Evolutionary conservation across 2,888 invertebrate species (phyloP), one percentile per base, ranked within the genome.

Genomic region (Physocephala rufipes): DNA sequence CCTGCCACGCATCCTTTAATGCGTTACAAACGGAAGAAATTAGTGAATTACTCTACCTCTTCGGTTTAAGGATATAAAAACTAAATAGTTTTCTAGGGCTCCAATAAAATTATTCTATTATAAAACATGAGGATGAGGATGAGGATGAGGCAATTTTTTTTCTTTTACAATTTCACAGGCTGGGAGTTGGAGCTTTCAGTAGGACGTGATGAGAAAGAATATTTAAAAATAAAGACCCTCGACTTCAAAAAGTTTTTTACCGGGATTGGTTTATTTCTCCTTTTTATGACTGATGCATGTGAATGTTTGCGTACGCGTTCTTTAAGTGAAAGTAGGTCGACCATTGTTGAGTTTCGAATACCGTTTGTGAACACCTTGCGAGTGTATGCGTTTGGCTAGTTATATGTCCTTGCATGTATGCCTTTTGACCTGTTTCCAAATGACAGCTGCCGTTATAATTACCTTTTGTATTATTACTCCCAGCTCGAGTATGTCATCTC

Each of bases 371-470:
- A 26, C 13, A 12, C 13, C 24, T 13, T 55, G 55, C 28, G 58
- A 26, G 24, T 2, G 26, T 2, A 21, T 58, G 58, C 24, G 24
- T 58, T 9, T 58, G 53, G 5, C 19, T 53, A 9, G 36, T 36
- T 36, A 45, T 13, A 7, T 36, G 24, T 47, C 30, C 49, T 4
- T 49, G 30, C 28, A 1, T 66, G 66, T 53, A 16, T 66, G 21
- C 66, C 16, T 51, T 47, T 43, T 68, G 67, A 67, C 67, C 67
- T 67, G 67, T 67, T 67, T 67, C 51, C 71, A 61, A 36, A 16
- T 45, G 70, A 47, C 63, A 71, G 73, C 66, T 73, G 72, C 16
- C 21, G 47, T 49, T 55, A 24, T 45, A 15, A 3, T 2, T 64
- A 0, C 43, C 21, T 24, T 45, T 24, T 16, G n/a, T 64, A 19